Conservation (phyloP, 37 sponge, comb jelly and placozoan genomes). For the Hexactinellida sp. region DNA sequence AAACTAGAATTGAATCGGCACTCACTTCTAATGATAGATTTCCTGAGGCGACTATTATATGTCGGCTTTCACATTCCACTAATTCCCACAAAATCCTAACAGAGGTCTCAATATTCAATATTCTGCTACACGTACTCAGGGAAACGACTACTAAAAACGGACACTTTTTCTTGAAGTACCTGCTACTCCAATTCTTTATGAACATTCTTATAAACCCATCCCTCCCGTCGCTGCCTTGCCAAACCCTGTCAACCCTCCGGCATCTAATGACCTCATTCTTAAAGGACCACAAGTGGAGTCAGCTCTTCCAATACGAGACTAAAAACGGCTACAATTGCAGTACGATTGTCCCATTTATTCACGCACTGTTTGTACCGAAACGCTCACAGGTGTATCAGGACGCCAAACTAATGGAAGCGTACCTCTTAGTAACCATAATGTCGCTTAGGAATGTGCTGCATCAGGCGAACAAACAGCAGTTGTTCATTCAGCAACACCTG, state of each 20-base stretch:
- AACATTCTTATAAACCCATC: background rate
- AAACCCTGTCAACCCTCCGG: background rate
- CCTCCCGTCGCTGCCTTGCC: background rate
- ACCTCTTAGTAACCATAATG: constrained; percentile 4
- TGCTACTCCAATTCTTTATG: background rate
- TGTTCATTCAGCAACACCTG: background rate
- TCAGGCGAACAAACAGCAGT: background rate
- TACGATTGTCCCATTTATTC: background rate
- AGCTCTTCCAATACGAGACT: constrained; percentile 1
- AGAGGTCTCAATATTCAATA: background rate
- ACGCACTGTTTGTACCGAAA: background rate
- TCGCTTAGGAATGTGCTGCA: background rate
- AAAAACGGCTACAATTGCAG: background rate
- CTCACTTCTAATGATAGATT: background rate
- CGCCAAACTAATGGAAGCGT: background rate
- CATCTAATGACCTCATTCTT: background rate
- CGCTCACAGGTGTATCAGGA: background rate
- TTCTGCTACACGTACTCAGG: background rate
- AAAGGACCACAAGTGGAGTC: background rate
- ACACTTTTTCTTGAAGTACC: background rate
- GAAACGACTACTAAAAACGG: background rate
- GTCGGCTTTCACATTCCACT: background rate
- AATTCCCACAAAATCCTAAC: background rate
- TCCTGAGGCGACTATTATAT: background rate
- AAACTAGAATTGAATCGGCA: background rate